Percentiles rank a stretch among this genome's conserved stretches.
These are phyloP conservation scores for Drosophila suboccidentalis DNA, from an alignment of 2,888 invertebrate genomes.

Conservation along the genomic window DNA sequence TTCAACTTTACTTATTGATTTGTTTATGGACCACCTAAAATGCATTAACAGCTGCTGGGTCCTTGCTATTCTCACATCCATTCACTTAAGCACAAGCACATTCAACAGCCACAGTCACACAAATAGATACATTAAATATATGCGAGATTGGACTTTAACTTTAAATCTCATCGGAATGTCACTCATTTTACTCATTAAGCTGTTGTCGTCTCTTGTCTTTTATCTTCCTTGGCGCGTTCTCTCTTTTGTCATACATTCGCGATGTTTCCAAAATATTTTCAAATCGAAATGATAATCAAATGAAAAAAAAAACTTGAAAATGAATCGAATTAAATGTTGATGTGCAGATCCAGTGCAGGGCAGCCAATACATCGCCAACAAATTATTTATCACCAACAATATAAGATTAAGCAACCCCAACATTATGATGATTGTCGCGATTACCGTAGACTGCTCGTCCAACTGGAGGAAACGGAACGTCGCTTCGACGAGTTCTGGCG, in stretches of 20 bases:
- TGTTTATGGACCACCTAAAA: background rate
- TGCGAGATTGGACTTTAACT: slow-evolving; percentile 1
- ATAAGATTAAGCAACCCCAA: slow-evolving; percentile 84
- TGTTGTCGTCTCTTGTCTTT: slow-evolving; percentile 78
- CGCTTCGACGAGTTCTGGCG: slow-evolving; percentile 98
- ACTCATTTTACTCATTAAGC: slow-evolving; percentile 65
- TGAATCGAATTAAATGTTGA: slow-evolving; percentile 35
- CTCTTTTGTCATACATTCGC: slow-evolving; percentile 42
- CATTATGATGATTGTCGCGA: slow-evolving; percentile 86
- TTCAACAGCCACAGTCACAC: slow-evolving; percentile 18
- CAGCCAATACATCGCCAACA: slow-evolving; percentile 82
- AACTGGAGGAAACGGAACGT: slow-evolving; percentile 96
- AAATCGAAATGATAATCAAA: slow-evolving; percentile 15
- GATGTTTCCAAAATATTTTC: slow-evolving; percentile 51
- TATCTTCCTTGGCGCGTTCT: slow-evolving; percentile 47
- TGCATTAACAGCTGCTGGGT: background rate
- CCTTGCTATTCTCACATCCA: background rate
- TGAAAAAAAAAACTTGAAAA: slow-evolving; percentile 3
- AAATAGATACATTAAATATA: slow-evolving; percentile 7
- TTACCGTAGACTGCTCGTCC: slow-evolving; percentile 92
- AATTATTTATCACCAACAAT: slow-evolving; percentile 84
- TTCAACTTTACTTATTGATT: background rate
- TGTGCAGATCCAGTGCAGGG: slow-evolving; percentile 86
- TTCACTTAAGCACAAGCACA: slow-evolving; percentile 40
- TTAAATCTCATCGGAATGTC: slow-evolving; percentile 51